Percentiles rank a stretch among this genome's conserved stretches.
Evolutionary conservation across 2,113 vertebrate genomes (phyloP).

Genomic region (Oreocharis arfaki): DNA sequence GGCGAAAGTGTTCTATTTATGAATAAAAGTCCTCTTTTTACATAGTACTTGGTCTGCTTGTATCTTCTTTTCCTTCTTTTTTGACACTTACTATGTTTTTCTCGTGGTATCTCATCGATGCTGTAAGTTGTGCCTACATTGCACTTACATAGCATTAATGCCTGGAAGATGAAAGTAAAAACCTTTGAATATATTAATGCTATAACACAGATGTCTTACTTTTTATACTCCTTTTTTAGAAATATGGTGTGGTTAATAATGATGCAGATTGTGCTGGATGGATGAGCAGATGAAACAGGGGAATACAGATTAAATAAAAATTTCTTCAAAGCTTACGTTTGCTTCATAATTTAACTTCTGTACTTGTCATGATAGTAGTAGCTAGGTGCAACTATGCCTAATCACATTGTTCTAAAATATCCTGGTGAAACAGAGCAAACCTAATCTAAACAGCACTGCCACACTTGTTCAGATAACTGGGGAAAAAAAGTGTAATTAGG

Average conservation of each 20-base stretch:
- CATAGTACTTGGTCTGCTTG: conserved; percentile 40
- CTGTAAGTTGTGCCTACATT: conserved; percentile 67
- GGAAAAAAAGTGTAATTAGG: conserved; percentile 9
- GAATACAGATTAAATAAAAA: conserved; percentile 85
- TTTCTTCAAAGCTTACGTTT: conserved; percentile 81
- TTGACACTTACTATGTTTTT: conserved; percentile 44
- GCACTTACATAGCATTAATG: conserved; percentile 77
- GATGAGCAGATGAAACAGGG: conserved; percentile 82
- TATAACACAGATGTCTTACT: conserved; percentile 85
- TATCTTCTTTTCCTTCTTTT: neutral
- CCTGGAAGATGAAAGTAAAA: conserved; percentile 83
- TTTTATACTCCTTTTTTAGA: conserved; percentile 73
- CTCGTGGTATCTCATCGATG: conserved; percentile 53
- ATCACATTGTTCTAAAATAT: conserved; percentile 71
- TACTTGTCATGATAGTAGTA: conserved; percentile 71
- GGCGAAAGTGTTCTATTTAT: conserved; percentile 61
- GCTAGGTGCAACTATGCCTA: conserved; percentile 65
- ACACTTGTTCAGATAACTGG: conserved; percentile 23
- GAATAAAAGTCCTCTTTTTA: conserved; percentile 66
- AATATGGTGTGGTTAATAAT: conserved; percentile 81
- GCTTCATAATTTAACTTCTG: conserved; percentile 84
- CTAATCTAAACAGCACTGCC: conserved; percentile 36
- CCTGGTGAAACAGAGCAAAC: conserved; percentile 52
- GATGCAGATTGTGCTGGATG: conserved; percentile 83
- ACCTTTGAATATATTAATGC: conserved; percentile 86